Conservation (phyloP, 2,797 vertebrate genomes). For the Eulemur coronatus region DNA sequence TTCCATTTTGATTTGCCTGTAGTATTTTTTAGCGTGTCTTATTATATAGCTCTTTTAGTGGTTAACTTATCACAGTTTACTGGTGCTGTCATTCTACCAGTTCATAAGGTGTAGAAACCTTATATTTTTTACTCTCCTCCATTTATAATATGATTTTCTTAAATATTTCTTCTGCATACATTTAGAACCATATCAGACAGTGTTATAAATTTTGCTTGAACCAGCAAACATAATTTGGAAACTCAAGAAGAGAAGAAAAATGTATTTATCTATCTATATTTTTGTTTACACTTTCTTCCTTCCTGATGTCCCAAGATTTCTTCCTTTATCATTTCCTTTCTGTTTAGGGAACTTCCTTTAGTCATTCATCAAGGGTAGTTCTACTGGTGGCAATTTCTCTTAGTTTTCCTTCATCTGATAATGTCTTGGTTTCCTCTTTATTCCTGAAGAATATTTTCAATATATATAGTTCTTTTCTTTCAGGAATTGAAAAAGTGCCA, state of each 20-base stretch:
- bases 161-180: neutral
- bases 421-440: neutral
- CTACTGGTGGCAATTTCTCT: neutral
- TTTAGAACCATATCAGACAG: neutral
- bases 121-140: neutral
- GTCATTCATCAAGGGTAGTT: neutral
- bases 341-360: neutral
- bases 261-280: neutral
- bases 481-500: neutral
- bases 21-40: neutral
- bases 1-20: neutral
- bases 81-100: neutral
- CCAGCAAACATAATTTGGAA: neutral
- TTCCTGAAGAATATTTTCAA: neutral
- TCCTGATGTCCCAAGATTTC: neutral
- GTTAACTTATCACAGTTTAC: neutral
- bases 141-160: neutral
- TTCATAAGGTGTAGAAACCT: neutral
- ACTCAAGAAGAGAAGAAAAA: neutral
- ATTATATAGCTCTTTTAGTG: neutral
- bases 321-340: neutral
- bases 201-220: neutral
- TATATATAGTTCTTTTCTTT: neutral
- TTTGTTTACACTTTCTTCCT: neutral
- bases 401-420: neutral